phyloP scores from a whole-genome alignment of 2,113 vertebrate species.

The Cairina moschata region DNA sequence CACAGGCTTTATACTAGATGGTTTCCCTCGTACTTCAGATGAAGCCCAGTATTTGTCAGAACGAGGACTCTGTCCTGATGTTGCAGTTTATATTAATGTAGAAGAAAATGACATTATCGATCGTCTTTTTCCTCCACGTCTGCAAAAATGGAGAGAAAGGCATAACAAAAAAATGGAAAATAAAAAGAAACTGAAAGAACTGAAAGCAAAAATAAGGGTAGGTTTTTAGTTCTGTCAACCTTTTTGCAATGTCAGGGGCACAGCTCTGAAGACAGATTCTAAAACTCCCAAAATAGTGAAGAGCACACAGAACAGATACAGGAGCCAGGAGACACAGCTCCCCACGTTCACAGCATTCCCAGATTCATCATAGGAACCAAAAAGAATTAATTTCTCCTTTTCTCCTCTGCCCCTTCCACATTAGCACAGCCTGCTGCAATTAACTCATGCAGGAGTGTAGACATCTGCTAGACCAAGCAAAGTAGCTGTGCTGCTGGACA shows the following conservation, averaged over 20 bases:
- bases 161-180: slow-evolving; percentile 66
- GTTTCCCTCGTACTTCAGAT: slow-evolving; percentile 84
- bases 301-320: neutral
- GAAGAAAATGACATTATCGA: slow-evolving; percentile 79
- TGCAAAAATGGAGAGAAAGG: slow-evolving; percentile 82
- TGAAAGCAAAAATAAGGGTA: slow-evolving; percentile 83
- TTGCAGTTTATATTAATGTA: slow-evolving; percentile 77
- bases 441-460: neutral
- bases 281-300: neutral
- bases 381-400: neutral
- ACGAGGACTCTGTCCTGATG: slow-evolving; percentile 86
- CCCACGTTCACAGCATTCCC: neutral
- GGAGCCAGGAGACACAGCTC: neutral
- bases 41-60: slow-evolving; percentile 85
- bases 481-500: neutral
- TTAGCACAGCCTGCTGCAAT: neutral
- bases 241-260: neutral
- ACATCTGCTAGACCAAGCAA: neutral
- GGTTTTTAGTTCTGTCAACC: neutral
- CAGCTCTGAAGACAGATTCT: neutral
- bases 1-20: slow-evolving; percentile 92
- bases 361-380: neutral
- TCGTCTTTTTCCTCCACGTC: slow-evolving; percentile 80
- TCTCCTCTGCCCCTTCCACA: neutral
- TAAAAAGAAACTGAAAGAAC: slow-evolving; percentile 74